Conservation (phyloP, 2,888 invertebrate genomes). For the Scaptomyza caliginosa region DNA sequence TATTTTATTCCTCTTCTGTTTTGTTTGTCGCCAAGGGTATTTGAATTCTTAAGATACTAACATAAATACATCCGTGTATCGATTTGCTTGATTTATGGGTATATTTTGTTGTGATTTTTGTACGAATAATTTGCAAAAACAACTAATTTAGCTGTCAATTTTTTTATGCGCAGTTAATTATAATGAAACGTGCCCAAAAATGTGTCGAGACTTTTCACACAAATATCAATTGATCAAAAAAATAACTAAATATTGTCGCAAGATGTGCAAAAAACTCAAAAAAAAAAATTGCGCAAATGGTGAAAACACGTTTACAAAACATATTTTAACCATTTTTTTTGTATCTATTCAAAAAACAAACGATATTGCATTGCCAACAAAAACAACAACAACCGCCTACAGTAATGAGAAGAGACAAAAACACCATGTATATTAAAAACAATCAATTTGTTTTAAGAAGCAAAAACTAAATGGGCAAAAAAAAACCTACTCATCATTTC, state of each 20-base stretch:
- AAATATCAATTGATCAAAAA: neutral
- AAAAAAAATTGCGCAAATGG: constrained; percentile 37
- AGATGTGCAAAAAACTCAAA: constrained; percentile 47
- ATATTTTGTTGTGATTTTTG: constrained; percentile 1
- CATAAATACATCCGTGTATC: neutral
- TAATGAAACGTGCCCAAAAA: constrained; percentile 52
- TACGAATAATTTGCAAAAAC: constrained; percentile 15
- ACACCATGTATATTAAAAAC: constrained; percentile 19
- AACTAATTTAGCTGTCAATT: constrained; percentile 48
- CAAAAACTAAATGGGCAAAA: too few relatives aligned
- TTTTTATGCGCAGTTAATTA: constrained; percentile 51
- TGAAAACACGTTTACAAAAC: constrained; percentile 34
- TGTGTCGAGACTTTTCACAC: constrained; percentile 40
- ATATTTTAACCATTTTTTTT: constrained; percentile 38
- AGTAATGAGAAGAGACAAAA: constrained; percentile 7
- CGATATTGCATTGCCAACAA: constrained; percentile 36
- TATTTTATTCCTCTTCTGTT: neutral
- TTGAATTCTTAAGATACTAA: neutral
- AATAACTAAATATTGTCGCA: constrained; percentile 14
- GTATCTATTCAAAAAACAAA: constrained; percentile 32
- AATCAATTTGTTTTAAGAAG: constrained; percentile 34
- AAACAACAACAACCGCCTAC: constrained; percentile 33
- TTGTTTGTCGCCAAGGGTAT: constrained; percentile 19
- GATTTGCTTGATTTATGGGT: constrained; percentile 9
- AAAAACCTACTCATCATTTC: constrained; percentile 38